Evolutionary conservation across 92 coral and sea anemone species (phyloP).

Genomic region (Heteractis magnifica): DNA sequence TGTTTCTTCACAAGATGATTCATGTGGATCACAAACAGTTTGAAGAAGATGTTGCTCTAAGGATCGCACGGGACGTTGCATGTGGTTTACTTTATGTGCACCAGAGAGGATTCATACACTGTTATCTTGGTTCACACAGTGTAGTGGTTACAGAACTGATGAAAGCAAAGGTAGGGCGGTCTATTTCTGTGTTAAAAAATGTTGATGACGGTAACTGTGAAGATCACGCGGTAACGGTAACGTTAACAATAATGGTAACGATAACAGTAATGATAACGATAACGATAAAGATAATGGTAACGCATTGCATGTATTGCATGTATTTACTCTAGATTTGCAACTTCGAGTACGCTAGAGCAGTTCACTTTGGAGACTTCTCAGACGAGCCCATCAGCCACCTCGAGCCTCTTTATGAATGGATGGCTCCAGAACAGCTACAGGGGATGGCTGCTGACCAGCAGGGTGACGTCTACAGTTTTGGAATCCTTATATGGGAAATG

Average conservation of each 20-base stretch:
- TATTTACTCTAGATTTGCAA: slow-evolving; percentile 72
- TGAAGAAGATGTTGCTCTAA: slow-evolving; percentile 71
- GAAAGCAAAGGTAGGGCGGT: slow-evolving; percentile 72
- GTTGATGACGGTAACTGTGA: too few species aligned
- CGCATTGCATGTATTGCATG: background rate
- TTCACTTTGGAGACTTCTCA: slow-evolving; percentile 38
- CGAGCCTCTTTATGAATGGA: slow-evolving; percentile 66
- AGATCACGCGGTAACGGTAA: too few species aligned
- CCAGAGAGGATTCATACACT: slow-evolving; percentile 81
- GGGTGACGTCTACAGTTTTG: slow-evolving; percentile 86
- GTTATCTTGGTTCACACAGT: slow-evolving; percentile 82
- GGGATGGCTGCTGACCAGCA: slow-evolving; percentile 80
- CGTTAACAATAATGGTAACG: too few species aligned
- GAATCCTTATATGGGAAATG: slow-evolving; percentile 82
- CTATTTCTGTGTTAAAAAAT: too few species aligned
- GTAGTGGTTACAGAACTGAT: slow-evolving; percentile 50
- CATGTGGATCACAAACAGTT: slow-evolving; percentile 60
- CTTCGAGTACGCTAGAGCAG: slow-evolving; percentile 75
- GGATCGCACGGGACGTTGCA: slow-evolving; percentile 73
- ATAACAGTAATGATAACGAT: too few species aligned
- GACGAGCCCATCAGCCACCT: slow-evolving; percentile 76
- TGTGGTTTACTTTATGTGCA: slow-evolving; percentile 89
- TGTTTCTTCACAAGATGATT: slow-evolving; percentile 57
- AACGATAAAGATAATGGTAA: too few species aligned
- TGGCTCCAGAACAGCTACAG: slow-evolving; percentile 94